A percentile compares a stretch with the other conserved stretches of the same genome.
phyloP scores from a whole-genome alignment of 2,113 vertebrate species.

The Trochalopteron elliotii region DNA sequence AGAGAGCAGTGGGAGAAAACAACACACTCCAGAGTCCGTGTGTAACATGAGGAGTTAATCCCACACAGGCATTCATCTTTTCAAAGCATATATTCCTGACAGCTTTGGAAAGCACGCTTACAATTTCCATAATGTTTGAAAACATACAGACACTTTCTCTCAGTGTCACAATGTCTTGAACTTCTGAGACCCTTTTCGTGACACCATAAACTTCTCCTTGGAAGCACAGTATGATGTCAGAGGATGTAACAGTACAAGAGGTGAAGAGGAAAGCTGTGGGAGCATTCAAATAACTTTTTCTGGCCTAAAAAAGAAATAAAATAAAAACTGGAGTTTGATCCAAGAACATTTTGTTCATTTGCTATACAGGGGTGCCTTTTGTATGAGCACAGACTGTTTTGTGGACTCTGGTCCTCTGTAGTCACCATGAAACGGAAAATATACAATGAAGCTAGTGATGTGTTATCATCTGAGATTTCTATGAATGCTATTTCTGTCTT shows the following conservation, averaged over 20 bases:
- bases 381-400: slow-evolving; percentile 71
- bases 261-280: slow-evolving; percentile 71
- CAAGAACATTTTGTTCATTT: slow-evolving; percentile 77
- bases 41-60: slow-evolving; percentile 72
- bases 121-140: slow-evolving; percentile 70
- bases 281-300: slow-evolving; percentile 72
- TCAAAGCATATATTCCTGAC: slow-evolving; percentile 57
- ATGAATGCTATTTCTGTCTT: slow-evolving; percentile 79
- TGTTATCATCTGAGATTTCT: slow-evolving; percentile 74
- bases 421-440: slow-evolving; percentile 70
- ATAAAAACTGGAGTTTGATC: slow-evolving; percentile 59
- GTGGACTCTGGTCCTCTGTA: slow-evolving; percentile 68
- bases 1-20: slow-evolving; percentile 48
- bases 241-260: slow-evolving; percentile 61
- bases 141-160: slow-evolving; percentile 61
- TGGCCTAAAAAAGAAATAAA: slow-evolving; percentile 68
- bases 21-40: slow-evolving; percentile 47
- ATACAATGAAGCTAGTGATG: slow-evolving; percentile 69
- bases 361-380: slow-evolving; percentile 69
- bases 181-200: slow-evolving; percentile 56
- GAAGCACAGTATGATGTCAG: slow-evolving; percentile 66
- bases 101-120: slow-evolving; percentile 37
- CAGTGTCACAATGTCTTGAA: slow-evolving; percentile 55
- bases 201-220: slow-evolving; percentile 67
- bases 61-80: slow-evolving; percentile 62